Evolutionary conservation across 2,113 vertebrate genomes (phyloP).

Genomic region (Petromus typicus): DNA sequence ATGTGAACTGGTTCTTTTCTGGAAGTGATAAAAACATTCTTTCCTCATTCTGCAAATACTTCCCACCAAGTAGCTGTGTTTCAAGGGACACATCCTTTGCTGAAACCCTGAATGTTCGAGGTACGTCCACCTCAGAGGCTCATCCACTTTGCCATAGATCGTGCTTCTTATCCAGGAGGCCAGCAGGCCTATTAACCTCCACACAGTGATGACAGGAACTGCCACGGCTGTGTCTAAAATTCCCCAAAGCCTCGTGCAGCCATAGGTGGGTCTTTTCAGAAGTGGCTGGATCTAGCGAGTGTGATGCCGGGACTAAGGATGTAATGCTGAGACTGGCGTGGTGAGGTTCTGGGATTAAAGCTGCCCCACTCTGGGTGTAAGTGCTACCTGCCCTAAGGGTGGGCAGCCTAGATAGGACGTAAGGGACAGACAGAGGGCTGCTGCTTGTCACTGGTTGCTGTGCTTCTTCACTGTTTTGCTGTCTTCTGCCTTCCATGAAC

Average conservation of each 20-base stretch:
- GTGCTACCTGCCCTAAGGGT: not conserved
- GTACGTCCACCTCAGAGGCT: not conserved
- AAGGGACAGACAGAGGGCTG: not conserved
- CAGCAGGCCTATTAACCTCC: not conserved
- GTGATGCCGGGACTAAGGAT: not conserved
- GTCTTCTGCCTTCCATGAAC: not conserved
- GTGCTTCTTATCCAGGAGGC: not conserved
- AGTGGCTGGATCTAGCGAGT: not conserved
- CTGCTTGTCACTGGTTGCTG: not conserved
- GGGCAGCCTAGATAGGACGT: not conserved
- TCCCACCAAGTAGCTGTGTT: not conserved
- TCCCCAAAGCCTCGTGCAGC: not conserved
- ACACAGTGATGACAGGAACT: not conserved
- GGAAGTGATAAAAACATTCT: conserved; percentile 20
- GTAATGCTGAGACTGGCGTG: not conserved
- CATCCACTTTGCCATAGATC: not conserved
- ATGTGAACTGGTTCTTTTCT: not conserved
- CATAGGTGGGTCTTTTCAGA: not conserved
- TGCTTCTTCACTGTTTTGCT: not conserved
- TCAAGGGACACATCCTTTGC: not conserved
- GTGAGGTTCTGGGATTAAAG: not conserved
- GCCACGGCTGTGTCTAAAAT: not conserved
- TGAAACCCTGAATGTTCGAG: not conserved
- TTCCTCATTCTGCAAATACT: not conserved
- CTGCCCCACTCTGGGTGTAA: not conserved